Conservation (phyloP, 2,797 vertebrate species). For the Acanthornis magna region DNA sequence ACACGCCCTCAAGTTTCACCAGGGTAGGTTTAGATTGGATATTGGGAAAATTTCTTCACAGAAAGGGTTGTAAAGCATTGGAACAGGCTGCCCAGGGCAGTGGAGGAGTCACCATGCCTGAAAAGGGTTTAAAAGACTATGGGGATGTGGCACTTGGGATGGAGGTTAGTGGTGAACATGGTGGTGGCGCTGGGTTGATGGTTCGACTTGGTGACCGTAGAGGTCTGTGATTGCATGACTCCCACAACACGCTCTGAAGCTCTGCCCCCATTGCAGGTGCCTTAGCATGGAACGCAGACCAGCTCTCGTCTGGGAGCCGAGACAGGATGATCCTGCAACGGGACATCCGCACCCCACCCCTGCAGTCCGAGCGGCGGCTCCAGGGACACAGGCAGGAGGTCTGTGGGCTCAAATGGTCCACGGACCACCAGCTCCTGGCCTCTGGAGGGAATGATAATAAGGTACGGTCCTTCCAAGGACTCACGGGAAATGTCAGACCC, state of each 20-base stretch:
- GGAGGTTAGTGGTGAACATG: neutral
- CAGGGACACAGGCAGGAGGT: slow-evolving; percentile 98
- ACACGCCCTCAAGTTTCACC: neutral
- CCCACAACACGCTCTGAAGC: accelerated
- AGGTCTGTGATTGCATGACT: neutral
- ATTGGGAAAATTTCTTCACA: neutral
- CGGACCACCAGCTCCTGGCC: slow-evolving; percentile 96
- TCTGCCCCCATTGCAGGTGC: slow-evolving; percentile 78
- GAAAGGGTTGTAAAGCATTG: neutral
- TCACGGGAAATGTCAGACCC: neutral
- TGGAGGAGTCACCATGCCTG: neutral
- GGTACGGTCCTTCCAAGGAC: slow-evolving; percentile 65
- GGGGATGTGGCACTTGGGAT: neutral
- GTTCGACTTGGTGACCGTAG: neutral
- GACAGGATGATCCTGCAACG: slow-evolving; percentile 96
- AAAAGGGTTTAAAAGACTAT: neutral
- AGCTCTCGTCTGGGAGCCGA: slow-evolving; percentile 93
- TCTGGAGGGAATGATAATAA: slow-evolving; percentile 98
- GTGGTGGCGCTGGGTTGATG: neutral
- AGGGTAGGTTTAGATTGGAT: neutral
- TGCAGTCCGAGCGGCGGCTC: slow-evolving; percentile 94
- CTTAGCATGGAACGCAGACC: slow-evolving; percentile 96
- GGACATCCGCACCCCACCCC: slow-evolving; percentile 91
- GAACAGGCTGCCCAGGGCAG: neutral
- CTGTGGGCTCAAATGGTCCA: slow-evolving; percentile 98